These are phyloP conservation scores for Trachymyrmex septentrionalis DNA, from an alignment of 1,140 invertebrate species.

Conservation along the genomic window DNA sequence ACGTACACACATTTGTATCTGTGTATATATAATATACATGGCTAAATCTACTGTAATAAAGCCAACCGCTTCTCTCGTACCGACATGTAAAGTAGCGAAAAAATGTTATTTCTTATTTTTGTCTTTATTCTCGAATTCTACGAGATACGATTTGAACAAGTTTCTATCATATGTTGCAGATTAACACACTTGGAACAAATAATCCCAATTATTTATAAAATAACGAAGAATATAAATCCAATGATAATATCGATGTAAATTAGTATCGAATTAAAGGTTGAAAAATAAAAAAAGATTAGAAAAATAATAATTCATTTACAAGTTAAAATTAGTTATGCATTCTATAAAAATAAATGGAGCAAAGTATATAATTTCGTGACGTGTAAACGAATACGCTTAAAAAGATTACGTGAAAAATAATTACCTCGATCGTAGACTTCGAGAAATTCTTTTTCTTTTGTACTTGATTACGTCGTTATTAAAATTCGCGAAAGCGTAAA, in stretches of 20 bases:
- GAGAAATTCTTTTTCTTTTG: slow-evolving; percentile 64
- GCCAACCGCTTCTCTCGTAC: slow-evolving; percentile 29
- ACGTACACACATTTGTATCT: neutral
- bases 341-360: slow-evolving; percentile 59
- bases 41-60: slow-evolving; percentile 55
- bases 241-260: slow-evolving; percentile 36
- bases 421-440: slow-evolving; percentile 40
- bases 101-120: slow-evolving; percentile 18
- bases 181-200: slow-evolving; percentile 58
- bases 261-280: slow-evolving; percentile 48
- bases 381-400: neutral
- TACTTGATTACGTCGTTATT: slow-evolving; percentile 70
- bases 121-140: slow-evolving; percentile 36
- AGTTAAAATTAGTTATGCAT: slow-evolving; percentile 67
- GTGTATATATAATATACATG: slow-evolving; percentile 53
- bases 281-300: neutral
- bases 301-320: slow-evolving; percentile 67
- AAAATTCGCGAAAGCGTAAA: slow-evolving; percentile 65
- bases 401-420: slow-evolving; percentile 39
- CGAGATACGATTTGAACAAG: slow-evolving; percentile 38
- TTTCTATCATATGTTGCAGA: slow-evolving; percentile 27
- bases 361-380: neutral
- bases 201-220: slow-evolving; percentile 68
- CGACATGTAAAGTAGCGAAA: slow-evolving; percentile 50
- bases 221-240: slow-evolving; percentile 58